A percentile compares a stretch with the other conserved stretches of the same genome.
These are phyloP conservation scores for Alviniconcha strummeri DNA, from an alignment of 2,888 invertebrate genomes.

Conservation along the genomic window DNA sequence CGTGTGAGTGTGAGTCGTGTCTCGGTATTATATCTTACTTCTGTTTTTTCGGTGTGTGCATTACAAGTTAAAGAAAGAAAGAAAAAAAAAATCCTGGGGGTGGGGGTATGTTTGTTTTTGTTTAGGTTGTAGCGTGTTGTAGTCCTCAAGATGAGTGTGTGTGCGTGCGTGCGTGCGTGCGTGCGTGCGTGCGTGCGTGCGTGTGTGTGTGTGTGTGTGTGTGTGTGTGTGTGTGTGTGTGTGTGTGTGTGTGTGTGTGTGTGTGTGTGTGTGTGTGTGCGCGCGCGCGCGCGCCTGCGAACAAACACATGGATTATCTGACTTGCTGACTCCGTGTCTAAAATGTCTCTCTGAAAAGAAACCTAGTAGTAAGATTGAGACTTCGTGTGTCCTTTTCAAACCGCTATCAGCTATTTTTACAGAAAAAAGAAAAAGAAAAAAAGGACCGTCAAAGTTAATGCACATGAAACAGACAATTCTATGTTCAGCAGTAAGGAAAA, in stretches of 20 bases:
- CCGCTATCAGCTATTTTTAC: background rate
- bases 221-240: conserved; percentile 9
- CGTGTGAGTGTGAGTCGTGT: conserved; percentile 2
- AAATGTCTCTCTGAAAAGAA: too few relatives aligned
- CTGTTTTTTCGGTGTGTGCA: background rate
- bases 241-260: background rate
- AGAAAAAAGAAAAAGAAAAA: background rate
- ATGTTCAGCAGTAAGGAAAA: too few relatives aligned
- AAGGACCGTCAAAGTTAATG: background rate
- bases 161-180: background rate
- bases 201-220: background rate
- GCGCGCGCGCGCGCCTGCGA: too few relatives aligned
- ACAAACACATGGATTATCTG: too few relatives aligned
- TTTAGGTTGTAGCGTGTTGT: background rate
- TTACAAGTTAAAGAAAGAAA: too few relatives aligned
- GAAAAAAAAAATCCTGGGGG: background rate
- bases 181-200: background rate
- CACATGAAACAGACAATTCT: background rate
- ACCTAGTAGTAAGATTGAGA: too few relatives aligned
- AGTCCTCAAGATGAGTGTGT: background rate
- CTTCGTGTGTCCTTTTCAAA: too few relatives aligned
- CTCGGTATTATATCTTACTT: background rate
- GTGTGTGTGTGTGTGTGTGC: too few relatives aligned
- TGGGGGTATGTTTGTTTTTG: background rate
- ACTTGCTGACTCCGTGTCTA: too few relatives aligned